phyloP scores from a whole-genome alignment of 92 coral and sea anemone species.

The Umimayanthus chanpuru region DNA sequence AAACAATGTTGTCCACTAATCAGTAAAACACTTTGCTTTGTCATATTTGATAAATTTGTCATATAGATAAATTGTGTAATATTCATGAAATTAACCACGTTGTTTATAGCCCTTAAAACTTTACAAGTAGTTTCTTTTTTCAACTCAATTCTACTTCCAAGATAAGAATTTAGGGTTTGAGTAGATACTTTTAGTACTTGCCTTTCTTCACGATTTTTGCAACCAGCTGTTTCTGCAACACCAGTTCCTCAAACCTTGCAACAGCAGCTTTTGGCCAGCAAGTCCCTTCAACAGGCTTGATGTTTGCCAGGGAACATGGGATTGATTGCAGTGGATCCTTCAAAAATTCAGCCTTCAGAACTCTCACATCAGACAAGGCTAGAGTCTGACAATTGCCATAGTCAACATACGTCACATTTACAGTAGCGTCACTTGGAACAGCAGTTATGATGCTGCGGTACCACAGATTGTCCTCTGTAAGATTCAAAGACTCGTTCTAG shows the following conservation, averaged over 20 bases:
- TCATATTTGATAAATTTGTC: no score
- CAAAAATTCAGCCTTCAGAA: constrained; percentile 49
- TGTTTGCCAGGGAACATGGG: constrained; percentile 54
- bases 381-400: constrained; percentile 73
- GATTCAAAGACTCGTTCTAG: not conserved
- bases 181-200: not conserved
- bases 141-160: no score
- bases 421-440: constrained; percentile 35
- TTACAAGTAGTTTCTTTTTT: no score
- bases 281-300: constrained; percentile 51
- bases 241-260: constrained; percentile 55
- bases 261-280: constrained; percentile 61
- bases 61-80: no score
- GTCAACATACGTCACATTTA: constrained; percentile 70
- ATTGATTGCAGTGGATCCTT: constrained; percentile 66
- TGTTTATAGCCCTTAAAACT: no score
- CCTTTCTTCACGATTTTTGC: constrained; percentile 68
- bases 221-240: constrained; percentile 65
- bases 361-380: constrained; percentile 56
- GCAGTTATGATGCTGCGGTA: constrained; percentile 61
- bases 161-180: no score
- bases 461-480: constrained; percentile 72
- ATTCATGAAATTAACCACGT: no score
- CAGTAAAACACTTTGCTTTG: no score
- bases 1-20: no score